Conservation (phyloP, 92 coral and sea anemone species). For the Actinernus sp. region DNA sequence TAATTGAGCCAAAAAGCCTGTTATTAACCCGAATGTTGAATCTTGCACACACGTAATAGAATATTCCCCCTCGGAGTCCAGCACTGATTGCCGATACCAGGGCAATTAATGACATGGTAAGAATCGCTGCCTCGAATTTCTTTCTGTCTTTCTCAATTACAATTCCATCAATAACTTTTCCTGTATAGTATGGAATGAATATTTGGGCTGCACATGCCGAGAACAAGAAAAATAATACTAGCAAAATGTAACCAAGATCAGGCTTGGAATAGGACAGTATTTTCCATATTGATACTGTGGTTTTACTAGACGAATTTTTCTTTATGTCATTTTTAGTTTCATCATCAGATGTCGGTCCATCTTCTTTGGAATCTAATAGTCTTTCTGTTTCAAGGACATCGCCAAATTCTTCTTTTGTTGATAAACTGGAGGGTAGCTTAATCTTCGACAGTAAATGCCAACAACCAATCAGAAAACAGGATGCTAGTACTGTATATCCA, state of each 20-base stretch:
- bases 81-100: conserved; percentile 82
- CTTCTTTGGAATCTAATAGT: conserved; percentile 22
- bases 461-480: conserved; percentile 47
- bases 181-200: conserved; percentile 93
- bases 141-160: conserved; percentile 85
- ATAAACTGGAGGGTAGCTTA: conserved; percentile 7
- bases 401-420: conserved; percentile 84
- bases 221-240: conserved; percentile 81
- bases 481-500: conserved; percentile 62
- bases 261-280: conserved; percentile 87
- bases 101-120: conserved; percentile 80
- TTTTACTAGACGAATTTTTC: no score
- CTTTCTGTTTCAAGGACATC: conserved; percentile 72
- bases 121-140: conserved; percentile 66
- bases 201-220: conserved; percentile 93
- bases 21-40: conserved; percentile 88
- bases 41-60: conserved; percentile 75
- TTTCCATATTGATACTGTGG: conserved; percentile 61
- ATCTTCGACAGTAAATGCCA: conserved; percentile 74
- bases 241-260: conserved; percentile 70
- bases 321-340: no score
- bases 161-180: conserved; percentile 93
- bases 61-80: conserved; percentile 93
- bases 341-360: neutral
- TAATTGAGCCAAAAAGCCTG: conserved; percentile 82